Conservation (phyloP, 2,797 vertebrate genomes). For the Novumbra hubbsi region DNA sequence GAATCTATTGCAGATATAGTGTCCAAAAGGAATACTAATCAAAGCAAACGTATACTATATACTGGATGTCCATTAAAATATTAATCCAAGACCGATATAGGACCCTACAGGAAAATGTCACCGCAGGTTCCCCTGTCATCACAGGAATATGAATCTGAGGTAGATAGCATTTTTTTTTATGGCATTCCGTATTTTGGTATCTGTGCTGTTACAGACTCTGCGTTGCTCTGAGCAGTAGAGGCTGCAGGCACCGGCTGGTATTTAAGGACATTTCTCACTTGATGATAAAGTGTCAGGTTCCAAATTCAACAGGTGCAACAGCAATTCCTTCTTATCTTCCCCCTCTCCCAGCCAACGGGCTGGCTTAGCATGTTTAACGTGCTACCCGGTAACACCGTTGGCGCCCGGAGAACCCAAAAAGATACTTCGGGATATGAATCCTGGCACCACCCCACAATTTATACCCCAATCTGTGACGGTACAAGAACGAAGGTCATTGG, state of each 20-base stretch:
- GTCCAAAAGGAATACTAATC: slow-evolving; percentile 34
- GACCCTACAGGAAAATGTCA: slow-evolving; percentile 3
- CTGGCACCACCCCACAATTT: slow-evolving; percentile 16
- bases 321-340: slow-evolving; percentile 42
- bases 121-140: neutral
- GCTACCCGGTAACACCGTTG: slow-evolving; percentile 22
- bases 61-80: neutral
- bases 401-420: slow-evolving; percentile 27
- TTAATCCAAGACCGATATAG: slow-evolving; percentile 20
- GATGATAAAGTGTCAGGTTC: slow-evolving; percentile 43
- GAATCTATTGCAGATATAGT: slow-evolving; percentile 27
- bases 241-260: slow-evolving; percentile 25
- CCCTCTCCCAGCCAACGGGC: slow-evolving; percentile 16
- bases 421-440: slow-evolving; percentile 15
- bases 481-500: neutral
- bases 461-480: slow-evolving; percentile 13
- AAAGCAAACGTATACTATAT: slow-evolving; percentile 7
- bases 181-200: neutral
- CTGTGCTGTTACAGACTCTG: neutral
- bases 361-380: slow-evolving; percentile 33
- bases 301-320: slow-evolving; percentile 36
- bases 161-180: neutral
- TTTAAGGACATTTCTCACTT: slow-evolving; percentile 40
- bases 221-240: slow-evolving; percentile 6
- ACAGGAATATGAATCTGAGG: neutral